Base-by-base conservation (phyloP, 1,140 invertebrate genomes). In the Lepidurus apus region DNA sequence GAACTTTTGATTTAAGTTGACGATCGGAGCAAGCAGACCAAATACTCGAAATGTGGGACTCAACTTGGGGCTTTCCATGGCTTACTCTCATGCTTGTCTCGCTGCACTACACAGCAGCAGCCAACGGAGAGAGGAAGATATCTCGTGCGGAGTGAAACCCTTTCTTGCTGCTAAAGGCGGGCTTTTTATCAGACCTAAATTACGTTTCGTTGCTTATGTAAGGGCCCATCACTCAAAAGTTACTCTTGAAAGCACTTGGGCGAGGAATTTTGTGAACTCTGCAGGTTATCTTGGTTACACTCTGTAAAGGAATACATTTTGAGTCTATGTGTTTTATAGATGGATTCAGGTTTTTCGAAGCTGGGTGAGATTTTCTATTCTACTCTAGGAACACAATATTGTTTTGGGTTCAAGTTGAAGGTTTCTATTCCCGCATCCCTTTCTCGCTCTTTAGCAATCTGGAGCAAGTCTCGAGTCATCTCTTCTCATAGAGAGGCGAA, bases 1-100 rank as follows among this genome's bases (percentile, higher is more conserved):
- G 53, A 65, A 65, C 10, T 65, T 65, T 65, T 65, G 53, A 65
- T 65, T 65, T 65, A 65, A 65, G 53, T 21, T 65, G 17, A 65
- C 17, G 21, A 65, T 13, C 53, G 21, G 53, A 65, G 9, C 53
- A 65, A 65, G 9, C 21, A 13, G 53, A 65, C 53, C 53, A 65
- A 65, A 65, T 4, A 17, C 53, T 7, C 13, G 53, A 13, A n/a
- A 13, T 65, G 53, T 13, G n/a, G 53, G 21, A 65, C 53, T 21
- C 13, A 65, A 65, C 53, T 65, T 65, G 53, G 53, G 13, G 6
- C 13, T 65, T 65, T 21, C 17, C 13, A 65, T 65, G 21, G 53
- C 53, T 65, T 65, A 21, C 53, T 65, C 53, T 9, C 21, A n/a
- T 65, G 53, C 53, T 65, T 65, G 53, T 65, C 21, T 65, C 53